Conservation (phyloP, 2,888 invertebrate species). For the Scelioninae gen. 1 region DNA sequence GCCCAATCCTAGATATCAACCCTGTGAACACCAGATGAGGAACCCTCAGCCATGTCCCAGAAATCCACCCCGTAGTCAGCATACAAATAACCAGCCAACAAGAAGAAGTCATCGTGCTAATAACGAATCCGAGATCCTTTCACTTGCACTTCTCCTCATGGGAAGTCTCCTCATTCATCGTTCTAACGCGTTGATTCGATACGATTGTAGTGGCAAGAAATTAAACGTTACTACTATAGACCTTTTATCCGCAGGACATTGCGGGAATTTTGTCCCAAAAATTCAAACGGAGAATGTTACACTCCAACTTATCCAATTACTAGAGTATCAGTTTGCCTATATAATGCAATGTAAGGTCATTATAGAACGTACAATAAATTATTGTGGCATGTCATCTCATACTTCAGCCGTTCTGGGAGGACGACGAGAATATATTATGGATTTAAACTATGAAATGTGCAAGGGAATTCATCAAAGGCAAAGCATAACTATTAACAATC, state of each 20-base stretch:
- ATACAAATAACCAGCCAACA: too few relatives aligned
- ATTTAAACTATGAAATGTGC: neutral
- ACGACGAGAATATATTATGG: neutral
- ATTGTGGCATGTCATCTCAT: conserved; percentile 21
- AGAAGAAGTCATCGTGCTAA: too few relatives aligned
- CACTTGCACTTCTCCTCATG: too few relatives aligned
- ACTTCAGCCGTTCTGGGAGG: conserved; percentile 7
- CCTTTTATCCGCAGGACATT: conserved; percentile 16
- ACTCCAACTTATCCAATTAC: conserved; percentile 14
- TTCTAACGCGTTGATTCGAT: too few relatives aligned
- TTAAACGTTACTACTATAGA: conserved; percentile 43
- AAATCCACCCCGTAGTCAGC: too few relatives aligned
- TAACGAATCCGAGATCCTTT: too few relatives aligned
- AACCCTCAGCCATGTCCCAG: too few relatives aligned
- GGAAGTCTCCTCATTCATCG: too few relatives aligned
- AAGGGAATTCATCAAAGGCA: neutral
- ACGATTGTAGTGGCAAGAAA: conserved; percentile 30
- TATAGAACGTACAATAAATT: neutral
- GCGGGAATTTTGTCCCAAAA: neutral
- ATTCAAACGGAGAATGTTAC: neutral
- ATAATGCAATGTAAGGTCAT: conserved; percentile 33
- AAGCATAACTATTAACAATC: neutral
- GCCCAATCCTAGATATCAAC: too few relatives aligned
- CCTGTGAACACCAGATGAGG: too few relatives aligned
- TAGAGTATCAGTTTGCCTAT: neutral